Conservation (phyloP, 2,113 vertebrate species). For the Lates calcarifer region DNA sequence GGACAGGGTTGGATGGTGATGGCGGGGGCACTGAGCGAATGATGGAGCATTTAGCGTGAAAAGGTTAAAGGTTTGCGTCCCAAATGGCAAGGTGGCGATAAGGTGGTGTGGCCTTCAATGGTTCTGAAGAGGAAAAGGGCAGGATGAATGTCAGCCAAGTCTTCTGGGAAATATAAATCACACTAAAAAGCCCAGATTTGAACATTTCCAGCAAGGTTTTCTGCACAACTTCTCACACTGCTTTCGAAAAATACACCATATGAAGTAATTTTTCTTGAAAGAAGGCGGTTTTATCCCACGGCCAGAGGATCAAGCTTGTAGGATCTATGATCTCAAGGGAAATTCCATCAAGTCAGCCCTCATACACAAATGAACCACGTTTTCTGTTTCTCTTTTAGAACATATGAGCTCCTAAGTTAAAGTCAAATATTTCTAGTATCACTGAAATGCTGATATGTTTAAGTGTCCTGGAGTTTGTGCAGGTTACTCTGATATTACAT, state of each 20-base stretch:
- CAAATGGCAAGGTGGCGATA: slow-evolving; percentile 74
- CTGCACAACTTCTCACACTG: slow-evolving; percentile 1
- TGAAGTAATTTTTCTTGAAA: not conserved
- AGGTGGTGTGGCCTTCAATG: slow-evolving; percentile 64
- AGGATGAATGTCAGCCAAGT: slow-evolving; percentile 76
- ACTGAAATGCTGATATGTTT: not conserved
- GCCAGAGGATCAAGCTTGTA: not conserved
- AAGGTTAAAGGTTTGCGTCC: slow-evolving; percentile 78
- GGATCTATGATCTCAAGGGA: not conserved
- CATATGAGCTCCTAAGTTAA: not conserved
- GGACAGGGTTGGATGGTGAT: not conserved
- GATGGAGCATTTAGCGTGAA: slow-evolving; percentile 70
- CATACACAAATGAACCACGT: not conserved
- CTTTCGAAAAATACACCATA: slow-evolving; percentile 36
- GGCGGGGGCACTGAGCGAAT: slow-evolving; percentile 50
- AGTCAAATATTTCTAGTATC: not conserved
- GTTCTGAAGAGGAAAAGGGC: slow-evolving; percentile 74
- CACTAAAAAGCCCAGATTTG: slow-evolving; percentile 45
- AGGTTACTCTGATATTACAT: not conserved
- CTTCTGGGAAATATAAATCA: slow-evolving; percentile 74
- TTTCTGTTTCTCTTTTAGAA: not conserved
- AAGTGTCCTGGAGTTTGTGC: not conserved
- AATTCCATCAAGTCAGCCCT: not conserved
- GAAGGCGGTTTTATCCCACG: not conserved
- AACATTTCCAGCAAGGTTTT: slow-evolving; percentile 30